A percentile compares a stretch with the other conserved stretches of the same genome.
Evolutionary conservation across 2,888 invertebrate genomes (phyloP).

Genomic region (Andrena bucephala): DNA sequence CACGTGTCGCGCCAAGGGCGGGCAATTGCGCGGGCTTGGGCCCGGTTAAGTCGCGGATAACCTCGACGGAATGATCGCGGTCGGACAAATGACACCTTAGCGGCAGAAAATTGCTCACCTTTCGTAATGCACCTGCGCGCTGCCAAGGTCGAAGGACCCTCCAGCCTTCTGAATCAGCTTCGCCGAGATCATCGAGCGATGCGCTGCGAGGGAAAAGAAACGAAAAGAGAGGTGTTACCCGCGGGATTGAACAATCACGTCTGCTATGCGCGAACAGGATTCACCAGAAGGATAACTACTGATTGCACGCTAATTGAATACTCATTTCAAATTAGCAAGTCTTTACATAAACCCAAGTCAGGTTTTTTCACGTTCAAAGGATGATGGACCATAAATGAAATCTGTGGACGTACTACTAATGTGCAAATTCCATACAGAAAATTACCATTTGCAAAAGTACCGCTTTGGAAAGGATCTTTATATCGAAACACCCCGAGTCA

Average conservation of each 20-base stretch:
- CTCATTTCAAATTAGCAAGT: not conserved
- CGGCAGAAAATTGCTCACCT: conserved; percentile 86
- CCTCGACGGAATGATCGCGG: conserved; percentile 24
- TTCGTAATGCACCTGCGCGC: conserved; percentile 95
- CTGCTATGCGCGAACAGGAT: not conserved
- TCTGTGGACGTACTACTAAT: not conserved
- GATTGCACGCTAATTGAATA: conserved; percentile 30
- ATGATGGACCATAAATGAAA: too few species aligned
- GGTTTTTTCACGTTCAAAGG: too few species aligned
- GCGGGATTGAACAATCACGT: conserved; percentile 9
- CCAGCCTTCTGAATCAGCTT: conserved; percentile 89
- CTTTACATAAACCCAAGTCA: too few species aligned
- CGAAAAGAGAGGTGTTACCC: not conserved
- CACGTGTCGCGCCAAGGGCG: not conserved
- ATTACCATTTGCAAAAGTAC: not conserved
- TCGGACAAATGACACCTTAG: conserved; percentile 46
- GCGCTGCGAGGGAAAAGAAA: conserved; percentile 86
- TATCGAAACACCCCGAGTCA: conserved; percentile 25
- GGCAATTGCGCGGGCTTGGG: conserved; percentile 10
- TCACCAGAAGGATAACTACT: not conserved
- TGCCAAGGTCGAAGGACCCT: conserved; percentile 89
- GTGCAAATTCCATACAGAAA: not conserved
- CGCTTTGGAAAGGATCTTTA: not conserved
- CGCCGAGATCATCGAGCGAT: conserved; percentile 93
- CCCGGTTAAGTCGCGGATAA: conserved; percentile 3